A percentile compares a stretch with the other conserved stretches of the same genome.
Evolutionary conservation across 2,797 vertebrate genomes (phyloP).

Genomic region (Macropodus opercularis): DNA sequence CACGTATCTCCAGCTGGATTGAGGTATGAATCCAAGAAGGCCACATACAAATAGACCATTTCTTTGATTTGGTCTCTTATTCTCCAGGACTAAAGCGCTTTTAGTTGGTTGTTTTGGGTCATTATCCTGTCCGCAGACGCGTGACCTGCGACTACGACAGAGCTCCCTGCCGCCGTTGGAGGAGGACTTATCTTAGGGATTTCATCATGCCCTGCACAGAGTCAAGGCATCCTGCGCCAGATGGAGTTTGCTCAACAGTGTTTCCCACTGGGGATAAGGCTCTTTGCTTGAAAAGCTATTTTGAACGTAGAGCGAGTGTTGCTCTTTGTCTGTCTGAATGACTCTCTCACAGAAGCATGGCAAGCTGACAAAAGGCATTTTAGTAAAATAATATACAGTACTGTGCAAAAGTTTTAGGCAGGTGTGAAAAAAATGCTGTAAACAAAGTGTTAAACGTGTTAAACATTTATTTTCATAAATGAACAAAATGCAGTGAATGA

Average conservation of each 20-base stretch:
- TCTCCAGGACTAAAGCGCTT: not conserved
- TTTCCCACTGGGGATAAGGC: not conserved
- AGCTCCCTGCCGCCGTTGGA: not conserved
- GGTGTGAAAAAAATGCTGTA: too few species aligned
- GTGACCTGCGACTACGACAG: not conserved
- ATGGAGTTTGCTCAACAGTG: not conserved
- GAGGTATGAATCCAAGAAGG: too few species aligned
- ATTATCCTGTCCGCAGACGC: not conserved
- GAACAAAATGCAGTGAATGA: too few species aligned
- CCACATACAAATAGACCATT: too few species aligned
- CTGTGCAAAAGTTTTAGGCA: too few species aligned
- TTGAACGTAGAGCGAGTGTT: not conserved
- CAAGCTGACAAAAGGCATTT: not conserved
- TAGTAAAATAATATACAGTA: too few species aligned
- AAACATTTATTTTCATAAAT: too few species aligned
- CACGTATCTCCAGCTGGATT: too few species aligned
- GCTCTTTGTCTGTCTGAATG: not conserved
- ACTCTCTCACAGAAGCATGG: not conserved
- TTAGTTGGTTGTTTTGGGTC: not conserved
- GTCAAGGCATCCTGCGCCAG: too few species aligned
- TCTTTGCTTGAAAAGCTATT: not conserved
- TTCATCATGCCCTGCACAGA: not conserved
- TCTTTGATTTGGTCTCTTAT: too few species aligned
- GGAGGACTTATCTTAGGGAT: not conserved
- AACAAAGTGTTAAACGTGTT: too few species aligned